phyloP scores from a whole-genome alignment of 2,888 invertebrate species.

The Agrilus cyanescens region DNA sequence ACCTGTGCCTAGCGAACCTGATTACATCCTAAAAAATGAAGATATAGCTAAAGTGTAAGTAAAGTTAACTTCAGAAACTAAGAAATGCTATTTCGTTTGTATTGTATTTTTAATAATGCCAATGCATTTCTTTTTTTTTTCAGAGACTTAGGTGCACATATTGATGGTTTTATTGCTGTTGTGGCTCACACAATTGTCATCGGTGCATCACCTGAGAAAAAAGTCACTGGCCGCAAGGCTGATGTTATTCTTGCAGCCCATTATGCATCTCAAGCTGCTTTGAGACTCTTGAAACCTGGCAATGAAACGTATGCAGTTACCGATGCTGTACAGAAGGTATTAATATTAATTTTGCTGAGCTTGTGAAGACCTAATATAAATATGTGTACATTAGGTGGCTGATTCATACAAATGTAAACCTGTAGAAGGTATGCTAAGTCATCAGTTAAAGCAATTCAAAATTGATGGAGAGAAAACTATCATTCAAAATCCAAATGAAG shows the following conservation, averaged over 20 bases:
- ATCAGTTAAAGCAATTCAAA: conserved; percentile 90
- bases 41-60: conserved; percentile 97
- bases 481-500: conserved; percentile 94
- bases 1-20: conserved; percentile 86
- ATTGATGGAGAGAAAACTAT: conserved; percentile 98
- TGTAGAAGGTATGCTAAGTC: conserved; percentile 69
- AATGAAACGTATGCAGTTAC: conserved; percentile 87
- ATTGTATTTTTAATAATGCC: conserved; percentile 1
- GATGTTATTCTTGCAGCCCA: conserved; percentile 94
- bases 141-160: conserved; percentile 94
- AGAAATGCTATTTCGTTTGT: neutral
- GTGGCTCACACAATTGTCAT: conserved; percentile 92
- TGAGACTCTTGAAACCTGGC: conserved; percentile 83
- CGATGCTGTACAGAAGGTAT: conserved; percentile 75
- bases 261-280: conserved; percentile 88
- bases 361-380: too few relatives aligned
- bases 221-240: conserved; percentile 77
- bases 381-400: conserved; percentile 39
- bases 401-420: conserved; percentile 94
- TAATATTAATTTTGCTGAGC: too few relatives aligned
- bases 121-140: conserved; percentile 21
- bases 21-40: conserved; percentile 73
- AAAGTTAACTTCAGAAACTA: conserved; percentile 1
- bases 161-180: conserved; percentile 97
- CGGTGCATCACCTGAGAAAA: conserved; percentile 60